Percentiles rank a stretch among this genome's conserved stretches.
These are phyloP conservation scores for Drosophila micromelanica DNA, from an alignment of 1,140 invertebrate genomes.

Conservation along the genomic window DNA sequence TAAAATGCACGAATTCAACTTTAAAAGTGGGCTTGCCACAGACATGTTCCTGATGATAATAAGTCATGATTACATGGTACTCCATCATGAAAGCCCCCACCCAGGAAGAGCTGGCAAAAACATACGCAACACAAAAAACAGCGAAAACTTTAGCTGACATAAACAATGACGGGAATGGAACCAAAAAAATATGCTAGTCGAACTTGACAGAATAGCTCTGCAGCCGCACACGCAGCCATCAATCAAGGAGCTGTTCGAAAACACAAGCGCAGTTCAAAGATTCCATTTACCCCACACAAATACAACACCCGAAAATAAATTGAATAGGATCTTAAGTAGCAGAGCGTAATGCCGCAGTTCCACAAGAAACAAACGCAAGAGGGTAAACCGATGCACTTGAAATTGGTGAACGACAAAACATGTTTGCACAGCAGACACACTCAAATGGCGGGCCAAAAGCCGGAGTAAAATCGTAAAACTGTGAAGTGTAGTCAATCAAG, in stretches of 20 bases:
- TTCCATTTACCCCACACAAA: slow-evolving; percentile 24
- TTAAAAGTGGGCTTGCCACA: no score
- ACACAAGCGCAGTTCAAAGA: slow-evolving; percentile 9
- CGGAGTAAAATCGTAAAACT: slow-evolving; percentile 7
- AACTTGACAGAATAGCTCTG: slow-evolving; percentile 31
- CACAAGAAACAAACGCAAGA: slow-evolving; percentile 1
- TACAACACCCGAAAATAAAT: slow-evolving; percentile 32
- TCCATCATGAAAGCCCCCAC: slow-evolving; percentile 6
- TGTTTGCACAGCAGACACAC: slow-evolving; percentile 4
- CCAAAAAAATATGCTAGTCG: slow-evolving; percentile 41
- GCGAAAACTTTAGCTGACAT: slow-evolving; percentile 26
- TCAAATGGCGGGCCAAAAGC: slow-evolving; percentile 20
- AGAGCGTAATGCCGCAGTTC: neutral
- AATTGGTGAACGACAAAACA: slow-evolving; percentile 25
- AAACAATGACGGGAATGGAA: slow-evolving; percentile 19
- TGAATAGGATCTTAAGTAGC: slow-evolving; percentile 18
- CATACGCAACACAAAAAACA: slow-evolving; percentile 4
- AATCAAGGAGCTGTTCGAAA: slow-evolving; percentile 35
- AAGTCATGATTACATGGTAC: slow-evolving; percentile 31
- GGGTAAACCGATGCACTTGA: slow-evolving; percentile 19
- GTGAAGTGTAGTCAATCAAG: slow-evolving; percentile 34
- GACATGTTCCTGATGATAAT: slow-evolving; percentile 19
- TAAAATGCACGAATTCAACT: neutral
- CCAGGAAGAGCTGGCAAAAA: neutral
- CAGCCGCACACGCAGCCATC: slow-evolving; percentile 27